Conservation (phyloP, 2,113 vertebrate species). For the Macroglossus sobrinus region DNA sequence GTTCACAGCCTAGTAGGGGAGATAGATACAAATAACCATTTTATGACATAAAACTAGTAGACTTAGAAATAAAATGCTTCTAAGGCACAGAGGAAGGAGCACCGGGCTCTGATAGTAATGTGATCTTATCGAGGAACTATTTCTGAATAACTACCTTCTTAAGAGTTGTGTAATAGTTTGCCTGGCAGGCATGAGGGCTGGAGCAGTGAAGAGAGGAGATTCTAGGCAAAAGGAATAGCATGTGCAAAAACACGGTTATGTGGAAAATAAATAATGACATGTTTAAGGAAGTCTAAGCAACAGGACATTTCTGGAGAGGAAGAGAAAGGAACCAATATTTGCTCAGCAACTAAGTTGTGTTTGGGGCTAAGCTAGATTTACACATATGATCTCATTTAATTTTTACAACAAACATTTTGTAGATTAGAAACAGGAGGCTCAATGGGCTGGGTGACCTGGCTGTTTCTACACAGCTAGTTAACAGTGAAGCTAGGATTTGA, state of each 20-base stretch:
- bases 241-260: background rate
- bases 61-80: background rate
- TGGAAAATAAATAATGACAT: background rate
- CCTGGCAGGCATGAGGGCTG: background rate
- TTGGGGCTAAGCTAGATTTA: background rate
- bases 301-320: background rate
- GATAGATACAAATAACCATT: background rate
- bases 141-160: slow-evolving; percentile 31
- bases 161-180: background rate
- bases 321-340: background rate
- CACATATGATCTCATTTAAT: background rate
- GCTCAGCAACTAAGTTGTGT: background rate
- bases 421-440: background rate
- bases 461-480: background rate
- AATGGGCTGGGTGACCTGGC: background rate
- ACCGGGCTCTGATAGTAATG: background rate
- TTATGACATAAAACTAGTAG: slow-evolving; percentile 8
- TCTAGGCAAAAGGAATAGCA: slow-evolving; percentile 20
- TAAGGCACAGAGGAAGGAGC: background rate
- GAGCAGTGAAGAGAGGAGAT: background rate
- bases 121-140: background rate
- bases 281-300: background rate
- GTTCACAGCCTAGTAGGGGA: background rate
- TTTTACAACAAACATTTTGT: background rate
- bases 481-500: background rate